Evolutionary conservation across 2,888 invertebrate genomes (phyloP).

Genomic region (Phytoseiulus persimilis): DNA sequence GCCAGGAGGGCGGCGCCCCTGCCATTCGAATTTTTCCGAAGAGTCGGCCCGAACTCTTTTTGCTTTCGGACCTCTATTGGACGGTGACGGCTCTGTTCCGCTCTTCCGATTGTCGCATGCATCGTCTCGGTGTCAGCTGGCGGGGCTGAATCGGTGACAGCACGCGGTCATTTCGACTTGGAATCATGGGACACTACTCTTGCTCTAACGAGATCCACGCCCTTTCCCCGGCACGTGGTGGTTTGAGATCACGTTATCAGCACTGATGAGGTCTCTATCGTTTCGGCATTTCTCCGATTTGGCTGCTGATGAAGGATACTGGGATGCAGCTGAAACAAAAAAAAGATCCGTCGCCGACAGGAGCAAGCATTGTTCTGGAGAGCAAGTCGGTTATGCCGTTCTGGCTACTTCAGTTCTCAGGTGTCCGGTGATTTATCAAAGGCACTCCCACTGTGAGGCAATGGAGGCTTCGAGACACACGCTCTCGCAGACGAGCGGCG

Average conservation of each 20-base stretch:
- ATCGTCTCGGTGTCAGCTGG: too few relatives aligned
- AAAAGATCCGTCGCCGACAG: background rate
- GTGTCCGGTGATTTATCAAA: conserved; percentile 5
- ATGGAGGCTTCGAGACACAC: background rate
- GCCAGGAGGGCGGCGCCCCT: background rate
- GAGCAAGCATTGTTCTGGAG: background rate
- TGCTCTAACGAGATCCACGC: too few relatives aligned
- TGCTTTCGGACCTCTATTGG: background rate
- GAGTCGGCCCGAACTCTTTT: background rate
- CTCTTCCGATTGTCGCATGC: background rate
- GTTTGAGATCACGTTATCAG: too few relatives aligned
- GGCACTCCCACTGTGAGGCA: background rate
- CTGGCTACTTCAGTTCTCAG: background rate
- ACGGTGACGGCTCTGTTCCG: background rate
- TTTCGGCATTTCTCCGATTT: background rate
- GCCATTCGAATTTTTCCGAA: background rate
- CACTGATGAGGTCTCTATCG: too few relatives aligned
- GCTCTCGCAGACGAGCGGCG: too few relatives aligned
- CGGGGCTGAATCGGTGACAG: too few relatives aligned
- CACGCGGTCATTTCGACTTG: too few relatives aligned
- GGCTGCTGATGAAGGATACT: background rate
- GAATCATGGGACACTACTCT: too few relatives aligned
- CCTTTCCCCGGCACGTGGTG: too few relatives aligned
- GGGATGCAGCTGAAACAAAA: background rate
- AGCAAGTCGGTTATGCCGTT: background rate